Conservation (phyloP, 2,113 vertebrate genomes). For the Amphiprion ocellaris region DNA sequence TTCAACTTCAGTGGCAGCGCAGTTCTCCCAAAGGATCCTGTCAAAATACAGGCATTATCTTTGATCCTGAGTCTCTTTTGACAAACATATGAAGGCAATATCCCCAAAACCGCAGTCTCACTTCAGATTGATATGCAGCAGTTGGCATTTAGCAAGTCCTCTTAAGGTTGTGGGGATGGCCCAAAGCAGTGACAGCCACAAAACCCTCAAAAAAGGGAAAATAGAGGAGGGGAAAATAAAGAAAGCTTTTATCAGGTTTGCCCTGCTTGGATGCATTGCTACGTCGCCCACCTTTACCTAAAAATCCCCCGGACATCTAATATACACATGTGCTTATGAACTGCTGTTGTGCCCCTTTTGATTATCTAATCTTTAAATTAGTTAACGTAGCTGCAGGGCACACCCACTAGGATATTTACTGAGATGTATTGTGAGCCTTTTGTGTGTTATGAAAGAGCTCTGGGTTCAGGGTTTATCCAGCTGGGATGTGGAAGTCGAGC, state of each 20-base stretch:
- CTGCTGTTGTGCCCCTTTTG: background rate
- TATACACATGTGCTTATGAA: background rate
- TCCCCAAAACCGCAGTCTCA: constrained; percentile 12
- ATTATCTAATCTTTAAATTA: constrained; percentile 12
- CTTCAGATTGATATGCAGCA: constrained; percentile 14
- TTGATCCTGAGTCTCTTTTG: constrained; percentile 43
- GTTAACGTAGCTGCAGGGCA: background rate
- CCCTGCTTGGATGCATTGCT: background rate
- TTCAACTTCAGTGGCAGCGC: constrained; percentile 33
- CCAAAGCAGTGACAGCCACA: constrained; percentile 1
- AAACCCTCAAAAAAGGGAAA: background rate
- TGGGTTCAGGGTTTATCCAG: constrained; percentile 29
- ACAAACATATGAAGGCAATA: constrained; percentile 33
- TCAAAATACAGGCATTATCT: constrained; percentile 32
- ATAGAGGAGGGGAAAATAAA: background rate
- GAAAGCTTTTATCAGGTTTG: background rate
- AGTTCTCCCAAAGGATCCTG: constrained; percentile 35
- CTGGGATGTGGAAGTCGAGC: constrained; percentile 17
- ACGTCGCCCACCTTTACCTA: background rate
- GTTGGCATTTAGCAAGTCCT: constrained; percentile 46
- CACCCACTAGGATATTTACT: constrained; percentile 9
- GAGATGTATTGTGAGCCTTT: constrained; percentile 5
- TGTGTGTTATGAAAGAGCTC: constrained; percentile 21
- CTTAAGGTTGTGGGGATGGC: constrained; percentile 3
- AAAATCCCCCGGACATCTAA: background rate